A percentile compares a stretch with the other conserved stretches of the same genome.
phyloP scores from a whole-genome alignment of 1,140 invertebrate species.

The Drosophila micromelanica region DNA sequence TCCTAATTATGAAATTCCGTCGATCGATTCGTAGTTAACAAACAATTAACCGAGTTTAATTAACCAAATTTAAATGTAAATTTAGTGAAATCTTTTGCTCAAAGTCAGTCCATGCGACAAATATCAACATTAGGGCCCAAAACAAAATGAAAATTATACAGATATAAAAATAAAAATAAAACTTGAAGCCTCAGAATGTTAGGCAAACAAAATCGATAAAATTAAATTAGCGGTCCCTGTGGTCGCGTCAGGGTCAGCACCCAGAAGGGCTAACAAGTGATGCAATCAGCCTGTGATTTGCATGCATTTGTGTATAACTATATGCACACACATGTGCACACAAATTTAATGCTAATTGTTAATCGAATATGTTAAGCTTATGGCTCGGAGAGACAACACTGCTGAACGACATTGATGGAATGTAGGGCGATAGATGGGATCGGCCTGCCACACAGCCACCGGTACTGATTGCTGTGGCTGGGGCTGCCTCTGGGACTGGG shows the following conservation, averaged over 20 bases:
- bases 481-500: conserved; percentile 18
- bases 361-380: conserved; percentile 28
- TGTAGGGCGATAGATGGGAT: conserved; percentile 54
- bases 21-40: conserved; percentile 29
- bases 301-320: conserved; percentile 2
- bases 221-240: conserved; percentile 14
- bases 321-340: conserved; percentile 5
- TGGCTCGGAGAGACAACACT: conserved; percentile 6
- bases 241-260: conserved; percentile 7
- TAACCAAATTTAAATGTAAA: conserved; percentile 65
- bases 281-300: conserved; percentile 44
- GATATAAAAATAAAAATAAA: not conserved
- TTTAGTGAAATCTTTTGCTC: conserved; percentile 49
- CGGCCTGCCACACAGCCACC: conserved; percentile 9
- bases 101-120: conserved; percentile 18
- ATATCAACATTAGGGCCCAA: not conserved
- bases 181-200: conserved; percentile 37
- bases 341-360: conserved; percentile 62
- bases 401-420: conserved; percentile 70
- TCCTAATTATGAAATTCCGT: conserved; percentile 33
- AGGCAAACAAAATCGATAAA: conserved; percentile 24
- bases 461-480: conserved; percentile 3
- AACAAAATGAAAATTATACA: not conserved
- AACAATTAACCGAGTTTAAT: conserved; percentile 60
- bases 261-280: conserved; percentile 26